A percentile compares a stretch with the other conserved stretches of the same genome.
phyloP scores from a whole-genome alignment of 1,140 invertebrate species.

The Magallana gigas region DNA sequence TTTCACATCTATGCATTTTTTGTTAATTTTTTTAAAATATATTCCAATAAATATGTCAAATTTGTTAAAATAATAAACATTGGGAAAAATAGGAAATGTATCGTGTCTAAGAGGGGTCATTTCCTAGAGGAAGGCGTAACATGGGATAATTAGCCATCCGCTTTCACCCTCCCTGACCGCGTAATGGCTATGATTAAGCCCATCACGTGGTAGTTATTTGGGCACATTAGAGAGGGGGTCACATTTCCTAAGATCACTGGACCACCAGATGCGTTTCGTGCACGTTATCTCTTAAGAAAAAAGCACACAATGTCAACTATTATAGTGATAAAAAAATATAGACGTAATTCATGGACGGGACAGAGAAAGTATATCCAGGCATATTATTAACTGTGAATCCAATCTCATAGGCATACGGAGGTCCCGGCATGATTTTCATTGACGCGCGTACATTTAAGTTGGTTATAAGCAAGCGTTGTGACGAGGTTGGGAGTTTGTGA shows the following conservation, averaged over 20 bases:
- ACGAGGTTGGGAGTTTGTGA: neutral
- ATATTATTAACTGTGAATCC: constrained; percentile 15
- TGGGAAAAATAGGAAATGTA: too few relatives aligned
- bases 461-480: constrained; percentile 7
- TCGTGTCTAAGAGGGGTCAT: neutral
- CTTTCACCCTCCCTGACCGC: neutral
- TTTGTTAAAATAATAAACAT: too few relatives aligned
- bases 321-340: neutral
- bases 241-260: neutral
- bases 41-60: too few relatives aligned
- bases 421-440: constrained; percentile 2
- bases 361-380: constrained; percentile 15
- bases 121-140: neutral
- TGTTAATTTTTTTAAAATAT: too few relatives aligned
- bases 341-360: constrained; percentile 3
- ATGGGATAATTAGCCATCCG: neutral
- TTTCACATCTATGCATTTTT: too few relatives aligned
- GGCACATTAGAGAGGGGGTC: neutral
- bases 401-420: constrained; percentile 22
- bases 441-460: constrained; percentile 15
- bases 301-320: neutral
- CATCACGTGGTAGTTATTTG: neutral
- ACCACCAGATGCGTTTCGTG: neutral
- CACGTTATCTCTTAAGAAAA: neutral
- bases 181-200: neutral